phyloP scores from a whole-genome alignment of 2,888 invertebrate genomes.

The Torymus aiolomorphi region DNA sequence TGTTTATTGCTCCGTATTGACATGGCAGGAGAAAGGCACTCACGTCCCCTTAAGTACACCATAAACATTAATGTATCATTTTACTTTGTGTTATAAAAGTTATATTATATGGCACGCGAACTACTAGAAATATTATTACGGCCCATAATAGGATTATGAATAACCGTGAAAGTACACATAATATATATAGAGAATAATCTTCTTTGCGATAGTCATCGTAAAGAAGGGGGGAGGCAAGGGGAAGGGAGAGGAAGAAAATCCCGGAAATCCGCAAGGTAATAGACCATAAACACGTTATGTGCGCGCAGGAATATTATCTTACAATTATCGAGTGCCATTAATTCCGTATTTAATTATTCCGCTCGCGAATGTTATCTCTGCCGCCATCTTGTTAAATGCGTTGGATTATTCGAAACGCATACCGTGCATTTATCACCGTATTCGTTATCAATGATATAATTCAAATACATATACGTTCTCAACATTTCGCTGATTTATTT shows the following conservation, averaged over 20 bases:
- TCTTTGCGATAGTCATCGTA: slow-evolving; percentile 14
- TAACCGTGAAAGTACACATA: not conserved
- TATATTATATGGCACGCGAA: too few species aligned
- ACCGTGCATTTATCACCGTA: too few species aligned
- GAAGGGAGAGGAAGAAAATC: not conserved
- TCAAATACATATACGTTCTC: too few species aligned
- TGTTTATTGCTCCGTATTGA: too few species aligned
- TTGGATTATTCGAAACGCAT: too few species aligned
- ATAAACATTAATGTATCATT: not conserved
- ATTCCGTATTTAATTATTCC: not conserved
- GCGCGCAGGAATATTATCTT: not conserved
- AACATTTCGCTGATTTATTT: too few species aligned
- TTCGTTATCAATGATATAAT: too few species aligned
- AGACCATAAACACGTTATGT: not conserved
- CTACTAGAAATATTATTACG: slow-evolving; percentile 1
- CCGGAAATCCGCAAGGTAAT: not conserved
- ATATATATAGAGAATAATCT: slow-evolving; percentile 11
- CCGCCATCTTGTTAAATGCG: too few species aligned
- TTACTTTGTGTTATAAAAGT: too few species aligned
- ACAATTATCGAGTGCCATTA: not conserved
- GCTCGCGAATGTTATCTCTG: too few species aligned
- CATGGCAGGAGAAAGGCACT: too few species aligned
- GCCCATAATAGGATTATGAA: slow-evolving; percentile 1
- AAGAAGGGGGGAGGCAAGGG: not conserved
- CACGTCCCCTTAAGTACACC: too few species aligned